Percentiles rank a stretch among this genome's conserved stretches.
Evolutionary conservation across 2,113 vertebrate species (phyloP).

Genomic region (Brachypteracias leptosomus): DNA sequence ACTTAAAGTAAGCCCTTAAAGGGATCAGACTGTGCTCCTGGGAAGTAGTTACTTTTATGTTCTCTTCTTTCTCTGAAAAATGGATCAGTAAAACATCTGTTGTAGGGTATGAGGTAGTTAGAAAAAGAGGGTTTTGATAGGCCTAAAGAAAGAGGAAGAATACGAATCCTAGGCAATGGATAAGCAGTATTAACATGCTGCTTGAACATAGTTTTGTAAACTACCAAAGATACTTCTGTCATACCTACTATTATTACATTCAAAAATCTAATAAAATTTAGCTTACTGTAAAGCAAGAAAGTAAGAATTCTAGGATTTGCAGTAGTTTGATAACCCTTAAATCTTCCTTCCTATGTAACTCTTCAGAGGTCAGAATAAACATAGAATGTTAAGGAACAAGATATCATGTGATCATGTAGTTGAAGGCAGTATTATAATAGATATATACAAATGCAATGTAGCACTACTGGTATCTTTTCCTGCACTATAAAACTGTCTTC

Average conservation of each 20-base stretch:
- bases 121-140: conserved; percentile 9
- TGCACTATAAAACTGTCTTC: neutral
- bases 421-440: neutral
- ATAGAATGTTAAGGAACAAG: neutral
- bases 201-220: neutral
- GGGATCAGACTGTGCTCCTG: conserved; percentile 14
- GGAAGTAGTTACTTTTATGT: neutral
- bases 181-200: neutral
- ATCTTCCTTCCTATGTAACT: neutral
- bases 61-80: conserved; percentile 32
- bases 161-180: neutral
- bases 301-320: neutral
- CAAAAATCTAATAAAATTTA: neutral
- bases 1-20: conserved; percentile 56
- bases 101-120: neutral
- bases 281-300: neutral
- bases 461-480: neutral
- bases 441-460: neutral
- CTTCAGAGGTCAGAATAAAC: neutral
- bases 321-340: too few species aligned
- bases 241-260: neutral
- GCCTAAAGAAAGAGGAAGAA: neutral
- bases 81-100: conserved; percentile 39
- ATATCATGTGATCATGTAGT: rapidly evolving
- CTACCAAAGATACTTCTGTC: neutral